These are phyloP conservation scores for Myathropa florea DNA, from an alignment of 2,888 invertebrate genomes.

Conservation along the genomic window DNA sequence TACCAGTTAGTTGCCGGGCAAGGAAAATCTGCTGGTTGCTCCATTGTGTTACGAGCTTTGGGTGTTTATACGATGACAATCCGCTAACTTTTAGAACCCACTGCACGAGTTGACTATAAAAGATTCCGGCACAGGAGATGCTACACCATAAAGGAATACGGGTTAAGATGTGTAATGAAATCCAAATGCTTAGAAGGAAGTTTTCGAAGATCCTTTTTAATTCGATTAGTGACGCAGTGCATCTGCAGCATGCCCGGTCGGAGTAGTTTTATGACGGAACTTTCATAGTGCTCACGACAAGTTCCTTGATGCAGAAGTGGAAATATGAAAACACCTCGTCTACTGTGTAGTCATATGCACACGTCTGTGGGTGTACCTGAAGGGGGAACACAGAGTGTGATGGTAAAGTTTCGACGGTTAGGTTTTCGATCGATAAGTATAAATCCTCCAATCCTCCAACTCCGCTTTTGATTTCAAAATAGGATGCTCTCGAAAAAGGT, in stretches of 20 bases:
- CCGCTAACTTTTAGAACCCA: constrained; percentile 13
- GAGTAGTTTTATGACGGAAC: constrained; percentile 21
- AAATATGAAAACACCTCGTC: neutral
- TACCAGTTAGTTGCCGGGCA: constrained; percentile 24
- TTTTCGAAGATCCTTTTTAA: constrained; percentile 4
- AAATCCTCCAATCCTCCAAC: no score
- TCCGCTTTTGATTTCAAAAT: no score
- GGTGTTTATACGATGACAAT: constrained; percentile 30
- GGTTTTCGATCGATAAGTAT: neutral
- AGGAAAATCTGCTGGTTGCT: neutral
- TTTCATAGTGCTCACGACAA: constrained; percentile 1
- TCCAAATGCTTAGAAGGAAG: constrained; percentile 9
- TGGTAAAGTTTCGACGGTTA: no score
- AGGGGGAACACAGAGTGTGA: no score
- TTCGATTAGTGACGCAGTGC: neutral
- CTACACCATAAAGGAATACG: neutral
- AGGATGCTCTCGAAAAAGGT: neutral
- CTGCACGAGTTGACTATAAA: constrained; percentile 10
- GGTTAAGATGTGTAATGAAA: constrained; percentile 8
- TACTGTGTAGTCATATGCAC: no score
- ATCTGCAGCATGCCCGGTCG: neutral
- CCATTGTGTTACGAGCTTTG: neutral
- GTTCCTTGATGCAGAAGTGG: neutral
- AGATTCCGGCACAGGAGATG: neutral
- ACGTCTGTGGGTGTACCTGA: neutral